Conservation (phyloP, 2,888 invertebrate genomes). For the Opisthograptis luteolata region DNA sequence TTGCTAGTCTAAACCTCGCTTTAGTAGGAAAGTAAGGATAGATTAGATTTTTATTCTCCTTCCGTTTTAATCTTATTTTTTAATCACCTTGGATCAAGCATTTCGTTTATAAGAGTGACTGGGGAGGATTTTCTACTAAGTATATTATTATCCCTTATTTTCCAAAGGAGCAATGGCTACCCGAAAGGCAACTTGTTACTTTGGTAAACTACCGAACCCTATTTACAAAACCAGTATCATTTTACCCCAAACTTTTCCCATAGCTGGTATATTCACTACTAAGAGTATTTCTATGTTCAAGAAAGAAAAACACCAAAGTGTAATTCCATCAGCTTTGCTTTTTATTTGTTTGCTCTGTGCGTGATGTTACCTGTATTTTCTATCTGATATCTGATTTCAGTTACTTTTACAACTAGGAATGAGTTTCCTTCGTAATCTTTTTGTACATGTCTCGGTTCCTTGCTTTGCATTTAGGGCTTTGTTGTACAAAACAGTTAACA, state of each 20-base stretch:
- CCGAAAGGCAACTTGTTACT: constrained; percentile 12
- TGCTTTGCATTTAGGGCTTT: too few species aligned
- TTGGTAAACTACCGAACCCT: not conserved
- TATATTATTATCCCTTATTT: constrained; percentile 1
- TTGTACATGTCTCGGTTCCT: too few species aligned
- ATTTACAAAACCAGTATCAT: constrained; percentile 7
- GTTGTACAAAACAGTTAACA: too few species aligned
- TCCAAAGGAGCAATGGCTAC: not conserved
- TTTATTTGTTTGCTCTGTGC: not conserved
- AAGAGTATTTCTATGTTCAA: constrained; percentile 6
- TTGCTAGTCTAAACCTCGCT: too few species aligned
- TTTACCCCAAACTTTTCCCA: constrained; percentile 14
- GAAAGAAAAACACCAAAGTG: not conserved
- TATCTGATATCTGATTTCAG: too few species aligned
- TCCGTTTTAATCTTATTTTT: too few species aligned
- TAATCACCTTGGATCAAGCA: too few species aligned
- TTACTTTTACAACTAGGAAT: too few species aligned
- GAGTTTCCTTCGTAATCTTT: too few species aligned
- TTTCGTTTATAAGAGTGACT: not conserved
- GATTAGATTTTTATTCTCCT: too few species aligned
- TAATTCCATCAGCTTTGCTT: not conserved
- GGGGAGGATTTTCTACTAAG: not conserved
- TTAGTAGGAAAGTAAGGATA: too few species aligned
- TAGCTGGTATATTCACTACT: constrained; percentile 6
- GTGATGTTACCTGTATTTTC: not conserved